A percentile compares a stretch with the other conserved stretches of the same genome.
phyloP scores from a whole-genome alignment of 2,797 vertebrate genomes.

The Falco peregrinus region DNA sequence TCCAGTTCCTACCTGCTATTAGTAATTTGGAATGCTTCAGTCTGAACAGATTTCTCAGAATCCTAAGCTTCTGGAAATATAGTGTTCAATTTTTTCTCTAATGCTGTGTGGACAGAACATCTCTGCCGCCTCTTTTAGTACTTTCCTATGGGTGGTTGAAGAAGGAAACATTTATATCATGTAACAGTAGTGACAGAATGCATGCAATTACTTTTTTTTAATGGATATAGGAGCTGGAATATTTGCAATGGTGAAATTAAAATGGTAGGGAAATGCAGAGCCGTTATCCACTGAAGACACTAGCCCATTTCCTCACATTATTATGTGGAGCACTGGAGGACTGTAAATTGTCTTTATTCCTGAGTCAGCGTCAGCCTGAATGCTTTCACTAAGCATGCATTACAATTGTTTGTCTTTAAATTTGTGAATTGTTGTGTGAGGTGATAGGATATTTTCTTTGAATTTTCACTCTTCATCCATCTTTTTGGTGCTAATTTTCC shows the following conservation, averaged over 20 bases:
- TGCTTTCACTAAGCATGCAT: not conserved
- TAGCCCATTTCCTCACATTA: not conserved
- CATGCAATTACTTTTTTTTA: not conserved
- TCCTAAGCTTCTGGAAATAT: not conserved
- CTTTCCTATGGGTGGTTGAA: not conserved
- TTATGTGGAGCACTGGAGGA: not conserved
- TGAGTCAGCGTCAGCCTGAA: accelerated
- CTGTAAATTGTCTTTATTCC: not conserved
- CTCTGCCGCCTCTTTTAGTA: not conserved
- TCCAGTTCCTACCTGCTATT: not conserved
- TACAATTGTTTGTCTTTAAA: not conserved
- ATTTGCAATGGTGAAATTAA: not conserved
- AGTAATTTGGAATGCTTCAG: not conserved
- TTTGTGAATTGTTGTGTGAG: not conserved
- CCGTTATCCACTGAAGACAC: not conserved
- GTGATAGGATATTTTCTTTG: not conserved
- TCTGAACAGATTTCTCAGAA: not conserved
- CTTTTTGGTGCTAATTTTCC: not conserved
- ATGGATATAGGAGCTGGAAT: not conserved
- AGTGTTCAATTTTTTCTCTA: not conserved
- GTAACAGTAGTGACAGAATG: not conserved
- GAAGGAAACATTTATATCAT: not conserved
- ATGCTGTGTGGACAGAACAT: accelerated
- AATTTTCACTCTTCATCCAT: not conserved
- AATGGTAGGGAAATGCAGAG: not conserved